Conservation (phyloP, 2,888 invertebrate species). For the Clostera curtula region DNA sequence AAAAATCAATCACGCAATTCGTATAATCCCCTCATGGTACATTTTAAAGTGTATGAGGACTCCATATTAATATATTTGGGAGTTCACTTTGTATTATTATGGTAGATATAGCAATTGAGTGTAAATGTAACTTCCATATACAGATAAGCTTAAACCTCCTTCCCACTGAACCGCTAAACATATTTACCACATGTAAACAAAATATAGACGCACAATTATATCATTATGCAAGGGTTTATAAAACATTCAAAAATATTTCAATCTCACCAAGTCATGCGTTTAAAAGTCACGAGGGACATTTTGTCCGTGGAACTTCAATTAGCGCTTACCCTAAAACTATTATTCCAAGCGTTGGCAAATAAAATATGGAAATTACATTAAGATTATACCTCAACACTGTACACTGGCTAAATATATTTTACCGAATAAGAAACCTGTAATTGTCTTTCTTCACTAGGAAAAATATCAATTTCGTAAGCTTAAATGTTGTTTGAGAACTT, state of each 20-base stretch:
- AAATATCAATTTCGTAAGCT: too few relatives aligned
- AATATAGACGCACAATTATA: neutral
- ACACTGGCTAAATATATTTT: neutral
- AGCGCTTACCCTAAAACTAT: too few relatives aligned
- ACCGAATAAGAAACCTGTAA: too few relatives aligned
- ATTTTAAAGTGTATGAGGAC: slow-evolving; percentile 25
- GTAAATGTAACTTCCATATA: slow-evolving; percentile 56
- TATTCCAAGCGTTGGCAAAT: slow-evolving; percentile 9
- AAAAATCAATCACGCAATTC: slow-evolving; percentile 27
- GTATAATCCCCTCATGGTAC: slow-evolving; percentile 64
- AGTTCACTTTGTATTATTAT: too few relatives aligned
- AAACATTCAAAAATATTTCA: too few relatives aligned
- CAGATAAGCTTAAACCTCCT: slow-evolving; percentile 18
- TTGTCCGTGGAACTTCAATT: too few relatives aligned
- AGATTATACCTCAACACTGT: slow-evolving; percentile 18
- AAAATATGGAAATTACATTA: slow-evolving; percentile 54
- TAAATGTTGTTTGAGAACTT: too few relatives aligned
- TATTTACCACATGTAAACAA: slow-evolving; percentile 22
- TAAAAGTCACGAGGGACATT: slow-evolving; percentile 5
- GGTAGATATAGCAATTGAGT: slow-evolving; percentile 13
- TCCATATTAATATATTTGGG: too few relatives aligned
- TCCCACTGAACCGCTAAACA: slow-evolving; percentile 26
- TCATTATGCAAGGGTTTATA: too few relatives aligned
- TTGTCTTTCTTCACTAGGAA: too few relatives aligned
- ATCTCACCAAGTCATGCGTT: slow-evolving; percentile 3